phyloP scores from a whole-genome alignment of 2,797 vertebrate genomes.

The Miichthys miiuy region DNA sequence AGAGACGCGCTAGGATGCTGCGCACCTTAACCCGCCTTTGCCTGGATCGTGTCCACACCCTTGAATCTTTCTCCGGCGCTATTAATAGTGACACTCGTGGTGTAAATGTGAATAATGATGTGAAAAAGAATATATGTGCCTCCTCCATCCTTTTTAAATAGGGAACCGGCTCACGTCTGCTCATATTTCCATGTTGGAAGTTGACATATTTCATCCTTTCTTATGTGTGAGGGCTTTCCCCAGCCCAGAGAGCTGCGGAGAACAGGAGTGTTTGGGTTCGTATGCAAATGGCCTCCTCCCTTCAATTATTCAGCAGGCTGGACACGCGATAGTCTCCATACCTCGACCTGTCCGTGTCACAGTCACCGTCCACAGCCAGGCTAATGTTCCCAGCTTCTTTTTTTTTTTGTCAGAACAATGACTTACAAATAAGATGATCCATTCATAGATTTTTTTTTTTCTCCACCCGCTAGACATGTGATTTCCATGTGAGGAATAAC shows the following conservation, averaged over 20 bases:
- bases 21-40: constrained; percentile 35
- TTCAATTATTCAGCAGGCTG: constrained; percentile 78
- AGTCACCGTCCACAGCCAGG: constrained; percentile 10
- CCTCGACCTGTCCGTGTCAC: constrained; percentile 25
- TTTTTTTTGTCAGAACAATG: not conserved
- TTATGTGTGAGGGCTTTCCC: constrained; percentile 34
- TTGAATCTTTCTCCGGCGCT: not conserved
- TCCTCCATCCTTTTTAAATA: no score
- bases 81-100: no score
- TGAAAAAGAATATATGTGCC: no score
- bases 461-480: constrained; percentile 48
- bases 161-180: not conserved
- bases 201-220: not conserved
- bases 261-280: constrained; percentile 79
- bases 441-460: constrained; percentile 33
- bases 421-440: constrained; percentile 37
- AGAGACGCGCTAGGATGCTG: constrained; percentile 23
- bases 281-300: constrained; percentile 80
- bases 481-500: constrained; percentile 62
- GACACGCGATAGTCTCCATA: constrained; percentile 57
- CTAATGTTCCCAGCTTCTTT: not conserved
- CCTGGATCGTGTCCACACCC: constrained; percentile 37
- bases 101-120: not conserved
- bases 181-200: constrained; percentile 10
- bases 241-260: constrained; percentile 10